Conservation (phyloP, 2,888 invertebrate genomes). For the Cheilosia scutellata region DNA sequence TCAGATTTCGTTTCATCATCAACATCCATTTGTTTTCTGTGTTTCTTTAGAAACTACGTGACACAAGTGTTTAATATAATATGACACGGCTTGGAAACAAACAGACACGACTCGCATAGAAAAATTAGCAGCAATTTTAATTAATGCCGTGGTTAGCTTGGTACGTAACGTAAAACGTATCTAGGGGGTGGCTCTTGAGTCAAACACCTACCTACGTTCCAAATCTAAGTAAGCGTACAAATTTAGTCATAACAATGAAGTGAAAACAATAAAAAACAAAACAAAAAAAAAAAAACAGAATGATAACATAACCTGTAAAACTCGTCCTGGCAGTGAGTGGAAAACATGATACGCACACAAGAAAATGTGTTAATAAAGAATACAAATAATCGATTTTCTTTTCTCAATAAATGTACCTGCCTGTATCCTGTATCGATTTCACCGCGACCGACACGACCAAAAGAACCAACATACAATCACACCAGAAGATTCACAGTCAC, state of each 20-base stretch:
- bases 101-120: neutral
- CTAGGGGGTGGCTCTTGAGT: neutral
- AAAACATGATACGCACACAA: constrained; percentile 51
- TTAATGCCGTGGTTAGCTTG: neutral
- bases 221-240: constrained; percentile 2
- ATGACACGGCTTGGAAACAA: neutral
- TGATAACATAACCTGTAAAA: constrained; percentile 58
- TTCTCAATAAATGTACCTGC: constrained; percentile 49
- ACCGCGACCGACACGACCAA: constrained; percentile 21
- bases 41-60: neutral
- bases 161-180: no score
- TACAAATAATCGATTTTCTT: constrained; percentile 62
- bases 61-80: neutral
- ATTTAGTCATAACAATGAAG: constrained; percentile 12
- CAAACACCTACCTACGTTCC: neutral
- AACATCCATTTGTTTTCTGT: neutral
- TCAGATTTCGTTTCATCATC: constrained; percentile 1
- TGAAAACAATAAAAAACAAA: constrained; percentile 12
- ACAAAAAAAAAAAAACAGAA: neutral
- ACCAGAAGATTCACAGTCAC: constrained; percentile 38
- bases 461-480: constrained; percentile 26
- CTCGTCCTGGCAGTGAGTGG: constrained; percentile 33
- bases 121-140: neutral
- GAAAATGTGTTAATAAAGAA: constrained; percentile 71
- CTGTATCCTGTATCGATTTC: constrained; percentile 62